A percentile compares a stretch with the other conserved stretches of the same genome.
Evolutionary conservation across 2,113 vertebrate genomes (phyloP).

Genomic region (Apteryx owenii): DNA sequence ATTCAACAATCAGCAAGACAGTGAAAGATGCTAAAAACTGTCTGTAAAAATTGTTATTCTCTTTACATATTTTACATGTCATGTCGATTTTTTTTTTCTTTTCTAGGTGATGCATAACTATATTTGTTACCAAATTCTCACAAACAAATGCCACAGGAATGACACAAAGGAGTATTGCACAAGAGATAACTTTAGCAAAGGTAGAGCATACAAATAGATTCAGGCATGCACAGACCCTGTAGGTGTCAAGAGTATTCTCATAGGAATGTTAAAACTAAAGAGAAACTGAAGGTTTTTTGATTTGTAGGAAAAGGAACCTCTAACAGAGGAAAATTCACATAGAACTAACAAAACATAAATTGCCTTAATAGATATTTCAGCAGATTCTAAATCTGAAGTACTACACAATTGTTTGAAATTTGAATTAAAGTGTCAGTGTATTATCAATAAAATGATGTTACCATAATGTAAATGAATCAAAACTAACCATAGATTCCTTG

Average conservation of each 20-base stretch:
- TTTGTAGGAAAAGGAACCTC: background rate
- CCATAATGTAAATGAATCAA: constrained; percentile 16
- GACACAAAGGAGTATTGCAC: background rate
- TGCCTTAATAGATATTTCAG: background rate
- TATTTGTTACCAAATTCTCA: constrained; percentile 26
- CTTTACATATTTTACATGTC: background rate
- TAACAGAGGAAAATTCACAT: background rate
- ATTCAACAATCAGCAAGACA: background rate
- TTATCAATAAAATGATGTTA: background rate
- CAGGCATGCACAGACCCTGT: background rate
- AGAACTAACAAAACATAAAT: background rate
- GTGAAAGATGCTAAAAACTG: background rate
- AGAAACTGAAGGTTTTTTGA: background rate
- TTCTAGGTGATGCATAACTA: background rate
- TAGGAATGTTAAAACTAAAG: background rate
- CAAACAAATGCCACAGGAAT: constrained; percentile 9
- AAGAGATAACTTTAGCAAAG: background rate
- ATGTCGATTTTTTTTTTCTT: background rate
- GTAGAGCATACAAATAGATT: background rate
- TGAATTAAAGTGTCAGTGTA: background rate
- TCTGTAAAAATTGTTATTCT: background rate
- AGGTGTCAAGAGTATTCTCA: background rate
- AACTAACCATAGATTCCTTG: constrained; percentile 21
- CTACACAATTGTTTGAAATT: background rate
- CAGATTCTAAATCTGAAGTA: background rate